Percentiles rank a stretch among this genome's conserved stretches.
These are phyloP conservation scores for Digitonthophagus gazella DNA, from an alignment of 2,888 invertebrate genomes.

Conservation along the genomic window DNA sequence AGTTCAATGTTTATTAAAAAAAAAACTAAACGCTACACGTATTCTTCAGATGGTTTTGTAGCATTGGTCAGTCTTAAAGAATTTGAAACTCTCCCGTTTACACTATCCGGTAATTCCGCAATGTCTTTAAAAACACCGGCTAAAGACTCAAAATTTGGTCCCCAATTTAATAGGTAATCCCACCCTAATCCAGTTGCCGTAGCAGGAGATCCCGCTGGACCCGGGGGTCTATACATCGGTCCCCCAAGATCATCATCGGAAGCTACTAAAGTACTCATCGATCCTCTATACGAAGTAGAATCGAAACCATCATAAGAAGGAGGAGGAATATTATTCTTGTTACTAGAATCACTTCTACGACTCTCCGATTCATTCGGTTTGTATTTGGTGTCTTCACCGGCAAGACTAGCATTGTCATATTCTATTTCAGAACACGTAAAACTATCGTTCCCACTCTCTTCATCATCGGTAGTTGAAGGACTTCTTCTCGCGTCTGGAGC, in stretches of 20 bases:
- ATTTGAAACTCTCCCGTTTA: conserved; percentile 69
- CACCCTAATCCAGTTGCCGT: conserved; percentile 80
- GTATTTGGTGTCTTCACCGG: conserved; percentile 66
- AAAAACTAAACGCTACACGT: conserved; percentile 59
- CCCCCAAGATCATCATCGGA: conserved; percentile 89
- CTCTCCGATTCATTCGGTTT: conserved; percentile 47
- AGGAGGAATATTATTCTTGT: conserved; percentile 61
- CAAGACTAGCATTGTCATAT: conserved; percentile 86
- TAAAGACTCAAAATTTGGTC: conserved; percentile 92
- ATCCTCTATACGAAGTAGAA: conserved; percentile 85
- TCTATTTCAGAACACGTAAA: conserved; percentile 98
- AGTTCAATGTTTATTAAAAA: neutral
- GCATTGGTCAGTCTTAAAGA: conserved; percentile 75
- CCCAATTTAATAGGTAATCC: conserved; percentile 95
- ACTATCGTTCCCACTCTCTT: conserved; percentile 94
- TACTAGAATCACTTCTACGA: conserved; percentile 44
- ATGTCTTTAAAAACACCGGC: conserved; percentile 96
- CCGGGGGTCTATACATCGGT: conserved; percentile 71
- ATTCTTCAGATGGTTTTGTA: conserved; percentile 86
- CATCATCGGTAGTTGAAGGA: conserved; percentile 85
- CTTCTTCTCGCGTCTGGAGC: conserved; percentile 72
- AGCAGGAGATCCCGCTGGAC: conserved; percentile 69
- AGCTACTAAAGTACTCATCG: conserved; percentile 88
- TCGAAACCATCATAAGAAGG: conserved; percentile 89
- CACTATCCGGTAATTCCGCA: conserved; percentile 86